Evolutionary conservation across 2,888 invertebrate genomes (phyloP).

Genomic region (Polylopha cassiicola): DNA sequence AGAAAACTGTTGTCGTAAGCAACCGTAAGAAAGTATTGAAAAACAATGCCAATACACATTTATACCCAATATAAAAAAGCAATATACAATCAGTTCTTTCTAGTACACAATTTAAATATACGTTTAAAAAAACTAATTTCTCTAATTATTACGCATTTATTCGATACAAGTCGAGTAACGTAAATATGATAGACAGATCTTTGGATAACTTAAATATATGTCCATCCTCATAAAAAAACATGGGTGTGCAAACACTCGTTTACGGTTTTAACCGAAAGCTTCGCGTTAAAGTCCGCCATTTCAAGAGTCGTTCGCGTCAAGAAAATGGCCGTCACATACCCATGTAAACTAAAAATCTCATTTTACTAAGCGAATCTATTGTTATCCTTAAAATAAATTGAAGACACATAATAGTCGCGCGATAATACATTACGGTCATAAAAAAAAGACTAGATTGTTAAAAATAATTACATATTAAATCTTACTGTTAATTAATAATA

Average conservation of each 20-base stretch:
- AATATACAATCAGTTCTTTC: conserved; percentile 40
- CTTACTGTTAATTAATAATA: conserved; percentile 30
- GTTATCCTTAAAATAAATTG: conserved; percentile 30
- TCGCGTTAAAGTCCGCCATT: conserved; percentile 4
- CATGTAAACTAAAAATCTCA: conserved; percentile 31
- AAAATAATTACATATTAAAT: conserved; percentile 38
- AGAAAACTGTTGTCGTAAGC: no score
- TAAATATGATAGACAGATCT: conserved; percentile 31
- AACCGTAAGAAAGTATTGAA: conserved; percentile 3
- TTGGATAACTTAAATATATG: conserved; percentile 32
- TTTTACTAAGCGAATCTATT: conserved; percentile 28
- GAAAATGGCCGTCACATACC: conserved; percentile 21
- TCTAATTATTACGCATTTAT: conserved; percentile 20
- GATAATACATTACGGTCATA: conserved; percentile 59
- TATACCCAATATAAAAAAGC: conserved; percentile 32
- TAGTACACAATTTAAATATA: conserved; percentile 30
- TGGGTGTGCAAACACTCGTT: conserved; percentile 21
- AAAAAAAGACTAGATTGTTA: conserved; percentile 72
- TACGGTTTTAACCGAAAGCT: conserved; percentile 19
- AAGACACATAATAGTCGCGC: conserved; percentile 40
- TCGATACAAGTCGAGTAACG: conserved; percentile 28
- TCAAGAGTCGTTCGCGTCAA: conserved; percentile 1
- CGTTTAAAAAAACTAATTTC: conserved; percentile 23
- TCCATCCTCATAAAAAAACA: conserved; percentile 20
- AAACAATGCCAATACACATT: conserved; percentile 23